A percentile compares a stretch with the other conserved stretches of the same genome.
These are phyloP conservation scores for Ctenopoma multispine DNA, from an alignment of 2,797 vertebrate genomes.

Conservation along the genomic window DNA sequence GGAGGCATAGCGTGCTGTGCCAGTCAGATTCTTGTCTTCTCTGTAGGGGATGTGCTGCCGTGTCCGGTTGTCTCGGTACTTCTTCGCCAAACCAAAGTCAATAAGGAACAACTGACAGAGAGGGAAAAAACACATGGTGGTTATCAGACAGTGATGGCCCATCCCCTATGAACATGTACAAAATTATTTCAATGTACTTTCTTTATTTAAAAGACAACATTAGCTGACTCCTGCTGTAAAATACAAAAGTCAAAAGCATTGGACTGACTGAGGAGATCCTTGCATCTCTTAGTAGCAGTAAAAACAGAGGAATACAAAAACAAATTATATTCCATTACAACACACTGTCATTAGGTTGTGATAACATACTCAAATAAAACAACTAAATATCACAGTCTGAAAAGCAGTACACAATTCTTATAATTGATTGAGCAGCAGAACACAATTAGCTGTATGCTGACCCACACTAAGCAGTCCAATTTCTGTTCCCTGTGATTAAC, in stretches of 20 bases:
- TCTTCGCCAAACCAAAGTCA: conserved; percentile 99
- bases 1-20: conserved; percentile 99
- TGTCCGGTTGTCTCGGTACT: conserved; percentile 99
- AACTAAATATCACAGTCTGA: neutral
- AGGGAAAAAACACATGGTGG: conserved; percentile 40
- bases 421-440: neutral
- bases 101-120: conserved; percentile 97
- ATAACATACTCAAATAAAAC: neutral
- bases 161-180: neutral
- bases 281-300: neutral
- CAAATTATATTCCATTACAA: neutral
- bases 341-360: neutral
- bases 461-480: neutral
- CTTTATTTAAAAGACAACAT: neutral
- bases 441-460: neutral
- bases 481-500: neutral
- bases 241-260: neutral
- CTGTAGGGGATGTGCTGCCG: conserved; percentile 99
- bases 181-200: neutral
- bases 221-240: conserved; percentile 11
- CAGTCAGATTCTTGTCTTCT: conserved; percentile 99
- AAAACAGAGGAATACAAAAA: neutral
- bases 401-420: too few relatives aligned
- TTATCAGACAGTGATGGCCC: neutral
- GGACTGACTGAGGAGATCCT: neutral